These are phyloP conservation scores for Pristionchus japonicus DNA, from an alignment of 2,888 invertebrate species.

Conservation along the genomic window DNA sequence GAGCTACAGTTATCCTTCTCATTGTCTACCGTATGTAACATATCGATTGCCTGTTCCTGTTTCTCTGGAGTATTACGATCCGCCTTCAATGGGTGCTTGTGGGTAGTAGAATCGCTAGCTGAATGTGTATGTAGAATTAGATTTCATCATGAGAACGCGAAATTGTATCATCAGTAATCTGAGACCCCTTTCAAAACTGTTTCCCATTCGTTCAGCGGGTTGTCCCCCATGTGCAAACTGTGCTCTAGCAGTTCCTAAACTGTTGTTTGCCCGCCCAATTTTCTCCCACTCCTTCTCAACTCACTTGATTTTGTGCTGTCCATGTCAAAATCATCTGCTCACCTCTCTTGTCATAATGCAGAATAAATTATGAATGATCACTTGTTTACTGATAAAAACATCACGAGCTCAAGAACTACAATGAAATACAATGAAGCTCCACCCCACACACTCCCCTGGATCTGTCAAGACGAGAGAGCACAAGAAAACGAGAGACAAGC, in stretches of 20 bases:
- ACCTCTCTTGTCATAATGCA: not conserved
- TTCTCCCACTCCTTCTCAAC: not conserved
- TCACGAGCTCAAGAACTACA: too few relatives aligned
- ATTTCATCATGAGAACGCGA: not conserved
- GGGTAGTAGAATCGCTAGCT: not conserved
- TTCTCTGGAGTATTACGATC: not conserved
- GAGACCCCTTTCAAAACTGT: not conserved
- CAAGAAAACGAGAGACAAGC: too few relatives aligned
- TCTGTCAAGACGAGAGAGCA: too few relatives aligned
- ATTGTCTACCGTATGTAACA: not conserved
- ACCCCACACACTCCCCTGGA: too few relatives aligned
- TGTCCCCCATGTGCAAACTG: not conserved
- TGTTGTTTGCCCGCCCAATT: not conserved
- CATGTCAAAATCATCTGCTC: slow-evolving; percentile 33
- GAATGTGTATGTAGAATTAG: not conserved
- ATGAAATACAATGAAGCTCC: too few relatives aligned
- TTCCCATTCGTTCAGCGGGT: not conserved
- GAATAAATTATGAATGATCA: slow-evolving; percentile 21
- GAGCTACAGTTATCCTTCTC: not conserved
- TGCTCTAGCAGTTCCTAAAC: slow-evolving; percentile 2
- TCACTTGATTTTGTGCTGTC: slow-evolving; percentile 26
- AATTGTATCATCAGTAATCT: not conserved
- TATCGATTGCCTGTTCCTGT: not conserved
- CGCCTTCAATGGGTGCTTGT: not conserved
- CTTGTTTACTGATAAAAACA: too few relatives aligned